These are phyloP conservation scores for Junonia oenone DNA, from an alignment of 2,888 invertebrate species.

Conservation along the genomic window DNA sequence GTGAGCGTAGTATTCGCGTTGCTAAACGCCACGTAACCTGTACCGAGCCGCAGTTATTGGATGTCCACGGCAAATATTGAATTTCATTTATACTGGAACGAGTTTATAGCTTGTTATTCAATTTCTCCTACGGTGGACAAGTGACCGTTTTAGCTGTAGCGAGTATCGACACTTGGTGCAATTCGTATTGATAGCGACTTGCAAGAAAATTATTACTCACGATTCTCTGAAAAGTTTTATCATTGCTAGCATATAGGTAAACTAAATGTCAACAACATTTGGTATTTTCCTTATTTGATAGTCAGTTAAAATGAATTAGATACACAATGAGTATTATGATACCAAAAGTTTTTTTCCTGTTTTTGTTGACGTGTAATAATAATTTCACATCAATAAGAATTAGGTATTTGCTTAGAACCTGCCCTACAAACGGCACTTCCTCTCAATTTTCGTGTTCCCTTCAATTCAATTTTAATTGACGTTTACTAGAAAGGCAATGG, in stretches of 20 bases:
- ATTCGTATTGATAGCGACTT: constrained; percentile 8
- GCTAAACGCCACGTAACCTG: constrained; percentile 32
- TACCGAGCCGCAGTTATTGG: constrained; percentile 32
- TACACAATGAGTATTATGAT: too few species aligned
- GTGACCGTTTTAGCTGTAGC: constrained; percentile 14
- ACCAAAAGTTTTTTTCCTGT: too few species aligned
- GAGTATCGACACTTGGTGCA: constrained; percentile 5
- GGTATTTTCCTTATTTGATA: background rate
- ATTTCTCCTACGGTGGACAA: constrained; percentile 25
- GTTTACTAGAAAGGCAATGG: constrained; percentile 61
- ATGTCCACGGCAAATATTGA: constrained; percentile 39
- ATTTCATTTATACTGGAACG: constrained; percentile 37
- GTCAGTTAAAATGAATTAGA: background rate
- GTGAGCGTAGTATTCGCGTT: constrained; percentile 25
- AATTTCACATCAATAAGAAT: background rate
- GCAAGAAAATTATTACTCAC: background rate
- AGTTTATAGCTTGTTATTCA: constrained; percentile 36
- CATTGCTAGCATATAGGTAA: background rate
- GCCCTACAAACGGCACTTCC: constrained; percentile 31
- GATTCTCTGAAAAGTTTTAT: background rate
- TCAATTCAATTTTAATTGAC: constrained; percentile 61
- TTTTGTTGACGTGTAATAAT: background rate
- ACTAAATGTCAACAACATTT: background rate
- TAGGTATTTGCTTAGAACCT: constrained; percentile 24
- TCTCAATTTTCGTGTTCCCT: constrained; percentile 40